Evolutionary conservation across 2,797 vertebrate genomes (phyloP).

Genomic region (Nasua narica): DNA sequence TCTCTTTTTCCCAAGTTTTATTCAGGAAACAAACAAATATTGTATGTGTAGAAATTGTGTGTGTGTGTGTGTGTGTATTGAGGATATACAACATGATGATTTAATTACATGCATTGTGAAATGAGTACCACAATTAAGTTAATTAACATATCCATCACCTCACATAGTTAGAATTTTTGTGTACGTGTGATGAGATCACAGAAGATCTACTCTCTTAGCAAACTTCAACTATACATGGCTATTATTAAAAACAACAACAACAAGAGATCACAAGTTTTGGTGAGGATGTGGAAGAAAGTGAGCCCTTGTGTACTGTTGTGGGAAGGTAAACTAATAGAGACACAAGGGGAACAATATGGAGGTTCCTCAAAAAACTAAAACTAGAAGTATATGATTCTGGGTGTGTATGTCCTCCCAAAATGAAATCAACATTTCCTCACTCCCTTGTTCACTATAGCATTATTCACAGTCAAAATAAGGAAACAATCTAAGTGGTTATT

Average conservation of each 20-base stretch:
- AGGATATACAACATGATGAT: background rate
- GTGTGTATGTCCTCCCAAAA: background rate
- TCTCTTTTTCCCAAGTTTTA: background rate
- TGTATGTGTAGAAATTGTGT: no score
- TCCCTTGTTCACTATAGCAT: background rate
- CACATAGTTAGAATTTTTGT: background rate
- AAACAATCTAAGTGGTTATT: no score
- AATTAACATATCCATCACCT: background rate
- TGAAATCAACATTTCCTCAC: background rate
- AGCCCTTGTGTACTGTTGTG: background rate
- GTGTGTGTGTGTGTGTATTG: background rate
- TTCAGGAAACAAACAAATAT: background rate
- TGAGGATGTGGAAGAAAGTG: background rate
- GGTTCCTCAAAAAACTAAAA: background rate
- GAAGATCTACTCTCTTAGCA: background rate
- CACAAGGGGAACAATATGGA: background rate
- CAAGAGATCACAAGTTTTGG: background rate
- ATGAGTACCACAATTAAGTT: background rate
- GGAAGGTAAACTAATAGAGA: background rate
- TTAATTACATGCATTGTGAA: background rate
- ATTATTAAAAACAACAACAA: background rate
- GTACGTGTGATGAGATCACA: background rate
- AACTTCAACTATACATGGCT: background rate
- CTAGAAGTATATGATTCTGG: background rate
- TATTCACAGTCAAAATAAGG: background rate